Evolutionary conservation across 2,113 vertebrate genomes (phyloP).

Genomic region (Ophiodon elongatus): DNA sequence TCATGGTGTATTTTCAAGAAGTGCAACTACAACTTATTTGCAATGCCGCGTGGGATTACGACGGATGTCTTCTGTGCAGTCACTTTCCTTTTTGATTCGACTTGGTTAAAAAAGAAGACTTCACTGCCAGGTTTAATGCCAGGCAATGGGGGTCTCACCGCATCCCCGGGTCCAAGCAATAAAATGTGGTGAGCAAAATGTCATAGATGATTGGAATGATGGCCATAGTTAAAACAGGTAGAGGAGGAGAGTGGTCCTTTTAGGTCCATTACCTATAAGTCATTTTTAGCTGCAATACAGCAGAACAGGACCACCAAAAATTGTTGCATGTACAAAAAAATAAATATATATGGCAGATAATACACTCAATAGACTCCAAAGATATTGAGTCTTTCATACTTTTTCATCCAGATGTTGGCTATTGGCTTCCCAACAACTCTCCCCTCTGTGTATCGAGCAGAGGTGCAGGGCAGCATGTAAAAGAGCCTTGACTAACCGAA

Average conservation of each 20-base stretch:
- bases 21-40: not conserved
- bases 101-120: not conserved
- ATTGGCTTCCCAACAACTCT: constrained; percentile 42
- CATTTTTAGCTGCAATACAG: not conserved
- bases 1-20: not conserved
- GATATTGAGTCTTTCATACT: not conserved
- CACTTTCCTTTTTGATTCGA: not conserved
- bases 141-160: not conserved
- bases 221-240: not conserved
- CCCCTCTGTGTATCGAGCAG: constrained; percentile 46
- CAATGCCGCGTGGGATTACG: not conserved
- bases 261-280: not conserved
- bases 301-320: not conserved
- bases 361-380: not conserved
- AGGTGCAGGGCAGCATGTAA: constrained; percentile 67
- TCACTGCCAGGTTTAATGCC: not conserved
- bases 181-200: not conserved
- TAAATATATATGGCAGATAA: not conserved
- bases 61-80: not conserved
- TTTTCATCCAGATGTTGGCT: constrained; percentile 38
- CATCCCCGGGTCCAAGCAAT: not conserved
- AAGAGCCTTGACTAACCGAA: constrained; percentile 67
- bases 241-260: constrained; percentile 7
- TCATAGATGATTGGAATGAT: not conserved
- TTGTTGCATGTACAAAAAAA: not conserved